Percentiles rank a stretch among this genome's conserved stretches.
Evolutionary conservation across 2,888 invertebrate species (phyloP).

Genomic region (Entomobrya multifasciata): DNA sequence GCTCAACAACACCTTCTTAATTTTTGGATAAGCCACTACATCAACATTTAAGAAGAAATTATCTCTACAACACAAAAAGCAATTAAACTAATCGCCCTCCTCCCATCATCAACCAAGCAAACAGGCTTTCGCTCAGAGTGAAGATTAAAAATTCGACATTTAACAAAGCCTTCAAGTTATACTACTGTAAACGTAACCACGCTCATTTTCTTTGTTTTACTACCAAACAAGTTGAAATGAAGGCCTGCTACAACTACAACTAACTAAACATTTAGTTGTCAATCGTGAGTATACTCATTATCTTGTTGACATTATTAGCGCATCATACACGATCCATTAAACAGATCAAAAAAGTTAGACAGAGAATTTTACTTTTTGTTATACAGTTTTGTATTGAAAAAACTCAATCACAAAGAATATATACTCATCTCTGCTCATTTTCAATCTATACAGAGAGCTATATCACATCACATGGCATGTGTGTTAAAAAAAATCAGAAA

Average conservation of each 20-base stretch:
- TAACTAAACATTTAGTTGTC: conserved; percentile 6
- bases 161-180: background rate
- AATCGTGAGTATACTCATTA: background rate
- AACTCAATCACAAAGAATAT: too few relatives aligned
- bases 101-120: background rate
- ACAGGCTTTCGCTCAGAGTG: conserved; percentile 12
- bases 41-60: background rate
- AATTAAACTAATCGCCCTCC: background rate
- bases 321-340: background rate
- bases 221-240: background rate
- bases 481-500: too few relatives aligned
- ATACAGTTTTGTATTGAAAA: too few relatives aligned
- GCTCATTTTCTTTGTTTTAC: conserved; percentile 15
- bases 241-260: background rate
- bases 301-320: conserved; percentile 21
- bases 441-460: too few relatives aligned
- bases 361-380: too few relatives aligned
- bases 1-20: background rate
- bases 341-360: too few relatives aligned
- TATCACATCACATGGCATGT: too few relatives aligned
- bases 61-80: conserved; percentile 17
- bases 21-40: background rate
- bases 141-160: background rate
- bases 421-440: too few relatives aligned
- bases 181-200: too few relatives aligned